phyloP scores from a whole-genome alignment of 1,140 invertebrate species.

The Drosophila sulfurigaster region DNA sequence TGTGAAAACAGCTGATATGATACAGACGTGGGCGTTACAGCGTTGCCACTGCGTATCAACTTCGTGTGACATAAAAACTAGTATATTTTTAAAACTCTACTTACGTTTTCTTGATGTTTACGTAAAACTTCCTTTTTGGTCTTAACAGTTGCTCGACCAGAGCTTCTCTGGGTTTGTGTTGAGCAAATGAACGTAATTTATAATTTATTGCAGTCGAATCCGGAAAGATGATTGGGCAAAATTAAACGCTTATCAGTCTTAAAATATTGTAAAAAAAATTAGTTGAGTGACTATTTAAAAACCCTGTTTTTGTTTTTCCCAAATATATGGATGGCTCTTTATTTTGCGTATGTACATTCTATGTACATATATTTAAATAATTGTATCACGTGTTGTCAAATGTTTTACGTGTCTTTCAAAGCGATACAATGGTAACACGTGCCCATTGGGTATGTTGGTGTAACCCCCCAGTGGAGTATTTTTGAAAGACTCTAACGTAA shows the following conservation, averaged over 20 bases:
- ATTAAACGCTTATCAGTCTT: conserved; percentile 49
- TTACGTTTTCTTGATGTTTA: conserved; percentile 12
- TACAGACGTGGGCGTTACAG: conserved; percentile 14
- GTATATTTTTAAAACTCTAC: conserved; percentile 13
- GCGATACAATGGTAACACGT: no score
- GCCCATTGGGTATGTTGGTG: no score
- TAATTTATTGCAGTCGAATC: conserved; percentile 39
- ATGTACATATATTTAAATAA: no score
- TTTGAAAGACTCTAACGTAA: no score
- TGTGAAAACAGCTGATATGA: conserved; percentile 51
- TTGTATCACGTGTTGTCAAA: no score
- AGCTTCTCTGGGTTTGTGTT: conserved; percentile 32
- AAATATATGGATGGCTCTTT: not conserved
- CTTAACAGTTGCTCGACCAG: conserved; percentile 38
- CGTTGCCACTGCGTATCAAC: conserved; percentile 47
- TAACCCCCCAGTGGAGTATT: no score
- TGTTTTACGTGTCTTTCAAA: no score
- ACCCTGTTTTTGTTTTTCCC: not conserved
- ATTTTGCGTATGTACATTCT: not conserved
- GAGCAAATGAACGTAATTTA: conserved; percentile 46
- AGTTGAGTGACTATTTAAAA: conserved; percentile 12
- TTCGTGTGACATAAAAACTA: not conserved
- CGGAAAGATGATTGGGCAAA: conserved; percentile 59
- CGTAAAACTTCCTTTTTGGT: conserved; percentile 18
- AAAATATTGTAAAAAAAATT: not conserved